Conservation (phyloP, 2,888 invertebrate genomes). For the Drosophila dives region DNA sequence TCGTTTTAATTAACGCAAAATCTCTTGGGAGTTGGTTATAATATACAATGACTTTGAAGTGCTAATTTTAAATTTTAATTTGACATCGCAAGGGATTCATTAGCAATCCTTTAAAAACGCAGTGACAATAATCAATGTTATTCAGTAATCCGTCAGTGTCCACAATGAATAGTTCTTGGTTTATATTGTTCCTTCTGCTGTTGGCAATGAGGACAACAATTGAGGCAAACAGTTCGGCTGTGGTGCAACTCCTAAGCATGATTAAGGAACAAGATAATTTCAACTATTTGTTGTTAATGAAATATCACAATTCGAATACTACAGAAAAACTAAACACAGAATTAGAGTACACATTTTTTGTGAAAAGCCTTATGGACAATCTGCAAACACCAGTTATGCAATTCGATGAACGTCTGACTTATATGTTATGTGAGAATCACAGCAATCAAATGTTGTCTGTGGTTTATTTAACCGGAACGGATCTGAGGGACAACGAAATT, state of each 20-base stretch:
- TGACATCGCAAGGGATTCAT: slow-evolving; percentile 35
- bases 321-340: slow-evolving; percentile 7
- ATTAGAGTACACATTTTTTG: slow-evolving; percentile 24
- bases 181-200: slow-evolving; percentile 23
- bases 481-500: slow-evolving; percentile 42
- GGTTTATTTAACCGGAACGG: slow-evolving; percentile 51
- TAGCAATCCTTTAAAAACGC: slow-evolving; percentile 65
- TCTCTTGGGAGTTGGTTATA: slow-evolving; percentile 14
- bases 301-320: slow-evolving; percentile 28
- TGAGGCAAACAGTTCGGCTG: slow-evolving; percentile 2
- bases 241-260: slow-evolving; percentile 45
- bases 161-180: slow-evolving; percentile 42
- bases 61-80: slow-evolving; percentile 43
- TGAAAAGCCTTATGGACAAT: slow-evolving; percentile 43
- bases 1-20: slow-evolving; percentile 10
- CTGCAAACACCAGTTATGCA: slow-evolving; percentile 66
- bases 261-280: slow-evolving; percentile 44
- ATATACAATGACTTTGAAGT: slow-evolving; percentile 40
- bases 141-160: slow-evolving; percentile 42
- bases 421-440: slow-evolving; percentile 57
- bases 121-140: slow-evolving; percentile 40
- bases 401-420: slow-evolving; percentile 62
- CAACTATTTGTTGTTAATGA: slow-evolving; percentile 58
- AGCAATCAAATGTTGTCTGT: slow-evolving; percentile 59
- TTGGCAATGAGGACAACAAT: slow-evolving; percentile 14